These are phyloP conservation scores for Pedionomus torquatus DNA, from an alignment of 2,113 vertebrate species.

Conservation along the genomic window DNA sequence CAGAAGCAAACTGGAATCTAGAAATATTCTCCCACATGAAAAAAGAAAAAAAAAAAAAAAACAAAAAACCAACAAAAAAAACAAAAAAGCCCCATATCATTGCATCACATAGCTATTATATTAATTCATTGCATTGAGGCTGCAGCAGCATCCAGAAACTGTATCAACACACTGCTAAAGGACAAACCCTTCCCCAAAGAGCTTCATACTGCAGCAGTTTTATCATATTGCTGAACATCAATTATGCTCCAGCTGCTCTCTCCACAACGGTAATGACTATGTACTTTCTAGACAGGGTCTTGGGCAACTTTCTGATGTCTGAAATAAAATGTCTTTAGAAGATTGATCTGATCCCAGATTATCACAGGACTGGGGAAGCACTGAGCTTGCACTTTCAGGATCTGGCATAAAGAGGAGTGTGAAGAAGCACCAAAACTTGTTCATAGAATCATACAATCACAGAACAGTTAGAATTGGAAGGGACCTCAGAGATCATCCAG, in stretches of 20 bases:
- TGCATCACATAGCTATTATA: neutral
- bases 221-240: constrained; percentile 11
- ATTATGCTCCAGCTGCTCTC: constrained; percentile 20
- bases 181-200: constrained; percentile 39
- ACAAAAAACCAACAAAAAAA: neutral
- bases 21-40: neutral
- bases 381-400: neutral
- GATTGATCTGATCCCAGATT: neutral
- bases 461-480: too few relatives aligned
- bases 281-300: neutral
- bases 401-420: neutral
- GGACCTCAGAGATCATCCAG: too few relatives aligned
- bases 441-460: neutral
- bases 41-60: neutral
- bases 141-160: constrained; percentile 14
- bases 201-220: neutral
- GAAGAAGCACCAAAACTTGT: neutral
- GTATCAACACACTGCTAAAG: constrained; percentile 39
- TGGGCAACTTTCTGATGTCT: neutral
- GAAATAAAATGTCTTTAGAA: neutral
- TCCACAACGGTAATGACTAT: neutral
- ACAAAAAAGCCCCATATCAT: neutral
- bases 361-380: neutral
- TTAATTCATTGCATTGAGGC: constrained; percentile 29
- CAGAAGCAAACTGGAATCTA: neutral